phyloP scores from a whole-genome alignment of 2,888 invertebrate genomes.

The Flabesymbios commensalis region DNA sequence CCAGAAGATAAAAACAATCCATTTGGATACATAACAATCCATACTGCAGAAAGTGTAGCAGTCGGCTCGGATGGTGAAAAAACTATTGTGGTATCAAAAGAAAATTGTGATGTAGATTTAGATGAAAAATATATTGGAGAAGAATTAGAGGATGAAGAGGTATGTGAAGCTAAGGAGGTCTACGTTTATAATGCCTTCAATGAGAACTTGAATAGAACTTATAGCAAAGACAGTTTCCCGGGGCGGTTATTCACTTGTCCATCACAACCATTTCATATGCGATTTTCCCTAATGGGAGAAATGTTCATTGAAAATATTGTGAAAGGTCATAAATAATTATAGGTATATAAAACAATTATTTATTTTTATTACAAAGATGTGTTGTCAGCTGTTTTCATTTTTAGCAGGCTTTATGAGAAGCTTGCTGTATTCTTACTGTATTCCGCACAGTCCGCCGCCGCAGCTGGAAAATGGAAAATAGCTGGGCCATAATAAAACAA shows the following conservation, averaged over 20 bases:
- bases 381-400: too few relatives aligned
- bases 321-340: too few relatives aligned
- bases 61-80: not conserved
- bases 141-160: not conserved
- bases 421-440: too few relatives aligned
- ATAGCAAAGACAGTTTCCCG: not conserved
- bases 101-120: not conserved
- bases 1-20: too few relatives aligned
- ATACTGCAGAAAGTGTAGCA: not conserved
- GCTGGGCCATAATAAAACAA: too few relatives aligned
- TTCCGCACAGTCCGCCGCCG: too few relatives aligned
- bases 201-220: not conserved
- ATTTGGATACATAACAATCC: too few relatives aligned
- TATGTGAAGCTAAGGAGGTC: not conserved
- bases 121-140: not conserved
- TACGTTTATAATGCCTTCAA: not conserved
- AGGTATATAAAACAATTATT: too few relatives aligned
- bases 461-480: too few relatives aligned
- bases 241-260: slow-evolving; percentile 70
- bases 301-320: slow-evolving; percentile 65
- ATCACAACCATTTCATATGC: slow-evolving; percentile 78
- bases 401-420: too few relatives aligned
- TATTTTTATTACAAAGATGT: too few relatives aligned
- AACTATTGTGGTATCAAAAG: not conserved
- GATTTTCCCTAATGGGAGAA: slow-evolving; percentile 79